Evolutionary conservation across 1,140 invertebrate species (phyloP).

Genomic region (Aphelenchoides avenae): DNA sequence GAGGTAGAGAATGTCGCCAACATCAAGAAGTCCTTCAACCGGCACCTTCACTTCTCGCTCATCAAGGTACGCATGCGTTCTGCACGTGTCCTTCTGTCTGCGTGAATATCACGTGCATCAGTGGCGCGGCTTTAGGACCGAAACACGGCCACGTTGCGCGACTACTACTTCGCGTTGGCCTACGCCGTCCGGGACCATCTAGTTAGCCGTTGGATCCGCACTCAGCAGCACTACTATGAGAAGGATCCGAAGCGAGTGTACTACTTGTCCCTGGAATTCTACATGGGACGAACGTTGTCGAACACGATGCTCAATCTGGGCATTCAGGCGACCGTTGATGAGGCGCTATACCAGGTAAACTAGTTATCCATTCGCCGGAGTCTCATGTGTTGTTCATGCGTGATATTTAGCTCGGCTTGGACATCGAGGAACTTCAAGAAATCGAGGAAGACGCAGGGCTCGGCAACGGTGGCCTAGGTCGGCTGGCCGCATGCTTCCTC

Average conservation of each 20-base stretch:
- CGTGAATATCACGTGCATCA: too few relatives aligned
- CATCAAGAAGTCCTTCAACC: slow-evolving; percentile 96
- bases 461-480: slow-evolving; percentile 95
- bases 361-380: too few relatives aligned
- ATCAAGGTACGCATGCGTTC: slow-evolving; percentile 76
- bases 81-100: too few relatives aligned
- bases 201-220: slow-evolving; percentile 95
- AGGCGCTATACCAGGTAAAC: slow-evolving; percentile 96
- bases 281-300: slow-evolving; percentile 92
- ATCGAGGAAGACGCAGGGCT: slow-evolving; percentile 91
- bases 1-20: slow-evolving; percentile 64
- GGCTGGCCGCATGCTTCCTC: slow-evolving; percentile 93
- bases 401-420: slow-evolving; percentile 88
- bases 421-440: slow-evolving; percentile 92
- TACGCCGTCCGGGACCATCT: slow-evolving; percentile 96
- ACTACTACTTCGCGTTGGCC: slow-evolving; percentile 95
- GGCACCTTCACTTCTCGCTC: slow-evolving; percentile 95
- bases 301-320: slow-evolving; percentile 99
- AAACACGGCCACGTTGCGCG: slow-evolving; percentile 90
- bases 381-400: too few relatives aligned
- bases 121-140: slow-evolving; percentile 73
- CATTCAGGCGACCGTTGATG: slow-evolving; percentile 90
- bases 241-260: slow-evolving; percentile 98
- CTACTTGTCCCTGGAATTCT: slow-evolving; percentile 97
- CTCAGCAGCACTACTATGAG: slow-evolving; percentile 98